Conservation (phyloP, 2,113 vertebrate species). For the Phyllopteryx taeniolatus region DNA sequence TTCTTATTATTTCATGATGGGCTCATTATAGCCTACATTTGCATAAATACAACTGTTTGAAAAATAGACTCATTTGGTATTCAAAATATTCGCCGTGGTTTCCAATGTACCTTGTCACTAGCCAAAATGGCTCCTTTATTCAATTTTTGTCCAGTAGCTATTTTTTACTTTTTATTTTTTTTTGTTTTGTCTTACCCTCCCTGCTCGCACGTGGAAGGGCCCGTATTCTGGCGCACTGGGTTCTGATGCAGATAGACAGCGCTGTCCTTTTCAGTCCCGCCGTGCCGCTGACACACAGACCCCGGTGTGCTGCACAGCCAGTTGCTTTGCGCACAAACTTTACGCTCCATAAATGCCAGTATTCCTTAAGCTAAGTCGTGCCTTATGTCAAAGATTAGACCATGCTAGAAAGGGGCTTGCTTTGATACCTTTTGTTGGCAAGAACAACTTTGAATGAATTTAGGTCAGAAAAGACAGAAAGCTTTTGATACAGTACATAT, state of each 20-base stretch:
- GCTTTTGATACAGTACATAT: not conserved
- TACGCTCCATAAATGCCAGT: slow-evolving; percentile 29
- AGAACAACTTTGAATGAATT: not conserved
- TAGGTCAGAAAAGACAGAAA: not conserved
- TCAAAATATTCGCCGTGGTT: slow-evolving; percentile 66
- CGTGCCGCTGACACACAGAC: slow-evolving; percentile 48
- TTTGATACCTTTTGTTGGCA: slow-evolving; percentile 4
- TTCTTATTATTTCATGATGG: slow-evolving; percentile 41
- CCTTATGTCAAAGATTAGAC: slow-evolving; percentile 1
- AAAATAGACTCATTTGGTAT: slow-evolving; percentile 56
- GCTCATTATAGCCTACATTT: slow-evolving; percentile 67
- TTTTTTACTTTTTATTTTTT: slow-evolving; percentile 7
- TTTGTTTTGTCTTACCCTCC: slow-evolving; percentile 20
- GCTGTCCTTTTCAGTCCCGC: slow-evolving; percentile 56
- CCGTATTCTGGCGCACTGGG: slow-evolving; percentile 46
- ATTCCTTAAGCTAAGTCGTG: slow-evolving; percentile 13
- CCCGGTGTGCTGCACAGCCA: slow-evolving; percentile 19
- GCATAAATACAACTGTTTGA: slow-evolving; percentile 57
- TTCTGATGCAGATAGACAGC: slow-evolving; percentile 66
- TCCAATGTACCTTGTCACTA: slow-evolving; percentile 69
- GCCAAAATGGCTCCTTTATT: slow-evolving; percentile 40
- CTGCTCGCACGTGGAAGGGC: slow-evolving; percentile 58
- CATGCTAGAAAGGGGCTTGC: not conserved
- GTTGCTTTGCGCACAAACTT: slow-evolving; percentile 28
- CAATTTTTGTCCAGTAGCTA: slow-evolving; percentile 23